phyloP scores from a whole-genome alignment of 2,113 vertebrate species.

The Xiphophorus couchianus region DNA sequence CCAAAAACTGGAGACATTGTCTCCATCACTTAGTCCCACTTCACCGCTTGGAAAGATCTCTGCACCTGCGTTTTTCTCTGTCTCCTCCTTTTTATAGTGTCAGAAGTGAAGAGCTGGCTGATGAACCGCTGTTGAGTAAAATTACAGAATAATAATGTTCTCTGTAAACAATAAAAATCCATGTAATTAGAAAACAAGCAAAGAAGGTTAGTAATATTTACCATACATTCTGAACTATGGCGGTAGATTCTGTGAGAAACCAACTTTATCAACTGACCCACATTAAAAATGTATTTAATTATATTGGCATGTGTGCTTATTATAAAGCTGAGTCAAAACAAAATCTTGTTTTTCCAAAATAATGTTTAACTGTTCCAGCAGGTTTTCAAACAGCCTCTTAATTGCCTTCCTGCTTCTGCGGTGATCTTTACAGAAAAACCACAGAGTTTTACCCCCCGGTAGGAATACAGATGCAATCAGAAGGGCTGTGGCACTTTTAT shows the following conservation, averaged over 20 bases:
- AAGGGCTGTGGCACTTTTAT: constrained; percentile 15
- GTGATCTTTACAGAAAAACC: constrained; percentile 35
- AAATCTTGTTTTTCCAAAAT: constrained; percentile 9
- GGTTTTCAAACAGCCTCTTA: constrained; percentile 1
- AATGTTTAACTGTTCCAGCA: constrained; percentile 19
- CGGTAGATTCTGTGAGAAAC: background rate
- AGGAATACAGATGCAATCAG: constrained; percentile 7
- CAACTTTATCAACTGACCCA: background rate
- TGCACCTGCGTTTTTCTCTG: background rate
- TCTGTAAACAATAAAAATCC: background rate
- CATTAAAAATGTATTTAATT: background rate
- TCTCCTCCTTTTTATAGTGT: background rate
- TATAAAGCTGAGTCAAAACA: background rate
- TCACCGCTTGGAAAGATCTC: constrained; percentile 28
- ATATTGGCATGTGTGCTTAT: background rate
- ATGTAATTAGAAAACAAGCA: background rate
- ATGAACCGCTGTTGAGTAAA: background rate
- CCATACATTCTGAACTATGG: background rate
- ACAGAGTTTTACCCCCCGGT: constrained; percentile 25
- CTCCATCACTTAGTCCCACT: constrained; percentile 40
- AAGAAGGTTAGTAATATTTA: background rate
- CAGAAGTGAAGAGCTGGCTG: background rate
- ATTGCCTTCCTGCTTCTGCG: constrained; percentile 19
- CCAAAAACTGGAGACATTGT: constrained; percentile 26
- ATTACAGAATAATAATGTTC: background rate